Base-by-base conservation (phyloP, 2,797 vertebrate species). In the Pangasius macronema region DNA sequence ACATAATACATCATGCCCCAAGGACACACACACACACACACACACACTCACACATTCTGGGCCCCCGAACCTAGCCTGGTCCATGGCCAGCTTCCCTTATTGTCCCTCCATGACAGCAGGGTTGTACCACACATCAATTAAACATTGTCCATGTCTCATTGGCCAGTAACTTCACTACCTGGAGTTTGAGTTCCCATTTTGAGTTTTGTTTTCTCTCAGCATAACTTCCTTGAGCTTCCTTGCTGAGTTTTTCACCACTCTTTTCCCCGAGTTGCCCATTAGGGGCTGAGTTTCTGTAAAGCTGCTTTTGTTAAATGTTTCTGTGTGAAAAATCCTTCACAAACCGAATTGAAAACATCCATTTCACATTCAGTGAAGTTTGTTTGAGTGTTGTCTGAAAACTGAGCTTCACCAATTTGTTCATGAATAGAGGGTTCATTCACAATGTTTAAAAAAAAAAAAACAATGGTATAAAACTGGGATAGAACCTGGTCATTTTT, bases 351-450 rank as follows among this genome's bases (percentile, higher is more conserved):
- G n/a, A 65, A 82, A 65, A 82, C 59, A 10, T 0, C 22, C 2
- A 46, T 16, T 82, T 18, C 5, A 18, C 39, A 82, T 51, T 20
- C 59, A 51, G 4, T 46, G 24, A 67, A 18, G 33, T 51, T 61
- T 82, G 30, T 77, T 39, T 6, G 53, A 55, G n/a, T 13, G 4
- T 20, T 65, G 20, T 27, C 61, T 46, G 46, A 36, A 77, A 77
- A 39, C 73, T 76, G 16, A 63, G 55, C 46, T 65, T 77, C 9
- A 77, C 13, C 9, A 55, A 53, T 82, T 77, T 77, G 67, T 85
- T 84, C 42, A 76, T 68, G n/a, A 88, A 75, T n/a, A 51, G n/a
- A 72, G 46, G 10, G 5, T 39, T 61, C 2, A 53, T 84, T 80
- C 77, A 22, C 46, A 68, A 53, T 33, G 46, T 68, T 49, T 1